Conservation (phyloP, 1,140 invertebrate genomes). For the Zaprionus taronus region DNA sequence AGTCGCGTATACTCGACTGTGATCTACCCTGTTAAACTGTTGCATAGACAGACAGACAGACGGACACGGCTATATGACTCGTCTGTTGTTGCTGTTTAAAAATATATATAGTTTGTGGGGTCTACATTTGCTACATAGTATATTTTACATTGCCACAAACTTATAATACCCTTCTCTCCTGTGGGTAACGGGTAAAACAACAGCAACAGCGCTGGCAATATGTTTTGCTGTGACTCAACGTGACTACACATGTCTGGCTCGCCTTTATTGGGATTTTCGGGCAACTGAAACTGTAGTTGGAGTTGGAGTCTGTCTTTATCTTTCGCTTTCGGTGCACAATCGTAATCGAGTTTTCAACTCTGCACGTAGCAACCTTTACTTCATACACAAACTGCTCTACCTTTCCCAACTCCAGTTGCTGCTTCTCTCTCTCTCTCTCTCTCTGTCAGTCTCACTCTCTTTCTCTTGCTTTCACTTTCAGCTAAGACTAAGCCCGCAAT, state of each 20-base stretch:
- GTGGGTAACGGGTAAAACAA: not conserved
- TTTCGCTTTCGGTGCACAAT: conserved; percentile 36
- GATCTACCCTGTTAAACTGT: too few species aligned
- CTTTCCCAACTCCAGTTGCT: conserved; percentile 20
- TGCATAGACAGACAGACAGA: conserved; percentile 4
- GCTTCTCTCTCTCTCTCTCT: conserved; percentile 23
- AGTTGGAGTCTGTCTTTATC: conserved; percentile 25
- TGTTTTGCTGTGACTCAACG: conserved; percentile 44
- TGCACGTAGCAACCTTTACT: conserved; percentile 68
- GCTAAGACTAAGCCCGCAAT: conserved; percentile 62
- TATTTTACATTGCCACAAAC: too few species aligned
- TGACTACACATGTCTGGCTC: conserved; percentile 26
- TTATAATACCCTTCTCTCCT: too few species aligned
- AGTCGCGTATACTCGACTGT: too few species aligned
- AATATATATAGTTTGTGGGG: too few species aligned
- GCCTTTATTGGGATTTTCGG: conserved; percentile 12
- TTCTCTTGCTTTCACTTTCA: conserved; percentile 72
- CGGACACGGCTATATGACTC: too few species aligned
- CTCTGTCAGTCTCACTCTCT: conserved; percentile 22
- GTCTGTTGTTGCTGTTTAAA: too few species aligned
- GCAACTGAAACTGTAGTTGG: not conserved
- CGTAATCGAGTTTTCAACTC: conserved; percentile 49
- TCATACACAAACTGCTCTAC: conserved; percentile 1
- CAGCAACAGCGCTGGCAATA: conserved; percentile 19
- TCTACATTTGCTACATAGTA: too few species aligned